Base-by-base conservation (phyloP, 2,113 vertebrate species). In the Dendropsophus ebraccatus region DNA sequence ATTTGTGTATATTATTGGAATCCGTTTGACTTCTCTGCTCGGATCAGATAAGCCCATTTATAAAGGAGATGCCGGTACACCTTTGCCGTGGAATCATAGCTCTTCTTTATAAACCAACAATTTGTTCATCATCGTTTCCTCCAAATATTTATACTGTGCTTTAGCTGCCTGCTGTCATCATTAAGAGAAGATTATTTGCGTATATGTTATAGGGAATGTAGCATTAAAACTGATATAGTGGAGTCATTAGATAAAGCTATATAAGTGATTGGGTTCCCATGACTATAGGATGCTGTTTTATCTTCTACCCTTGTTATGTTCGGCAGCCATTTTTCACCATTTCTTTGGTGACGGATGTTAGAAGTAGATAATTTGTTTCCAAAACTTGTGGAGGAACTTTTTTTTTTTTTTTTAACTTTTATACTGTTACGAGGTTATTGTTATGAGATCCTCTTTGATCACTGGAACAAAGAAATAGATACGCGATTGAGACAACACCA, bases 131-230 rank as follows among this genome's bases (percentile, higher is more conserved):
- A 77, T 4, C 1, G 50, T 52, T 19, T 47, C 47, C 19, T 49
- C 25, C 62, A 69, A 60, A 32, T 69, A 69, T 81, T 41, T 81
- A 25, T 81, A 47, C 45, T 23, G 28, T 70, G 41, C 11, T 69
- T 70, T 13, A 69, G 47, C 41, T 16, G 41, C 41, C 13, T 32
- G 45, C 60, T 69, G 60, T 69, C 62, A 82, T 30, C 80, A 82
- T 82, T 50, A 82, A 50, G 62, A 82, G 35, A 82, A 82, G 45
- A 52, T 82, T 47, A 82, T 82, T 41, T 82, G 62, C 62, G 17
- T 32, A 21, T 69, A 70, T 32, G 17, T 49, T 70, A 82, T 25
- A 69, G 80, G 19, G 25, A 82, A 50, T 52, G 41, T 19, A 50
- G 13, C 58, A 47, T 82, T 69, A 70, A 35, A 70, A 32, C 41